Percentiles rank a stretch among this genome's conserved stretches.
Conservation (phyloP, 2,888 invertebrate species). For the Miltochrista miniata region DNA sequence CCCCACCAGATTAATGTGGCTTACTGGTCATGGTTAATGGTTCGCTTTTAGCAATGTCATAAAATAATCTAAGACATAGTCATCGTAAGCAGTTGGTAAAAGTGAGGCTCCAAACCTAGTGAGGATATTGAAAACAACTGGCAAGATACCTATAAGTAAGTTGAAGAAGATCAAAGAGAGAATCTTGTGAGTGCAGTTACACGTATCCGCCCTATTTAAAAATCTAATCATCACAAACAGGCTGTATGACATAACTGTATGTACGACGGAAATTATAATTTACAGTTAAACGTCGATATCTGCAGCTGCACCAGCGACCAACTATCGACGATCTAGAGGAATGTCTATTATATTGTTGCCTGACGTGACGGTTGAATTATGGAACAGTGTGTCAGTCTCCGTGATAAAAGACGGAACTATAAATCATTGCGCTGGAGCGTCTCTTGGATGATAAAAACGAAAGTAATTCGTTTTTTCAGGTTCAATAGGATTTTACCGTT, state of each 20-base stretch:
- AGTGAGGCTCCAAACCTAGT: too few relatives aligned
- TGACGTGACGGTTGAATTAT: constrained; percentile 6
- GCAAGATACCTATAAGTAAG: too few relatives aligned
- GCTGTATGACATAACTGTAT: background rate
- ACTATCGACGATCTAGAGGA: background rate
- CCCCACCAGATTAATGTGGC: too few relatives aligned
- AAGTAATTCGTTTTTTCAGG: too few relatives aligned
- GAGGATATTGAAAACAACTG: too few relatives aligned
- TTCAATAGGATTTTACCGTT: too few relatives aligned
- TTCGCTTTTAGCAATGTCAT: too few relatives aligned
- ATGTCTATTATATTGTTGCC: background rate
- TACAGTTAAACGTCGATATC: background rate
- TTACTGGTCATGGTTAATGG: too few relatives aligned
- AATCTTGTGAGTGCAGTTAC: background rate
- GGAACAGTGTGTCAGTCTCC: constrained; percentile 2
- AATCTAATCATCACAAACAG: background rate
- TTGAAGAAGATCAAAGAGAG: background rate
- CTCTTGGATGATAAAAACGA: too few relatives aligned
- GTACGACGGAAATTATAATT: background rate
- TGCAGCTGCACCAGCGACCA: background rate
- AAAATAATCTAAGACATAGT: too few relatives aligned
- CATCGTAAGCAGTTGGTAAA: too few relatives aligned
- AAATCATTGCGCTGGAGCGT: too few relatives aligned
- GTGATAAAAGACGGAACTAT: constrained; percentile 5
- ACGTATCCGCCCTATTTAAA: background rate